Base-by-base conservation (phyloP, 2,888 invertebrate species). In the Dynastes hyllus region DNA sequence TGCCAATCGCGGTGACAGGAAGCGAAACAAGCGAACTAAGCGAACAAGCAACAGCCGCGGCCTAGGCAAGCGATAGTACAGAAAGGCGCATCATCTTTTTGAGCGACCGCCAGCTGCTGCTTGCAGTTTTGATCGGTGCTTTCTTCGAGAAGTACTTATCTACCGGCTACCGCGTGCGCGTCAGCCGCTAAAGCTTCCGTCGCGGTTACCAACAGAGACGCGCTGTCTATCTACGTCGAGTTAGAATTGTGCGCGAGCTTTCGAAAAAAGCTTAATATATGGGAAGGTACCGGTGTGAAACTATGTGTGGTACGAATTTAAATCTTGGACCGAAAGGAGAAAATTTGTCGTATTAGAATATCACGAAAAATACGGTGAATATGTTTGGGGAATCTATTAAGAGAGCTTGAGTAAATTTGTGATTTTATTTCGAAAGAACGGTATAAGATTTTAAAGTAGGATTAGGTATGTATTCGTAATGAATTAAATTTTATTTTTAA, bases 61-160 rank as follows among this genome's bases (percentile, higher is more conserved):
- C 61, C 22, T 66, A 66, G 66, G 66, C 69, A 69, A n/a, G 66
- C 69, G 51, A 69, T 51, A 51, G 51, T 16, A 69, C 69, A 69
- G 69, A 69, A 69, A 69, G 69, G 69, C 69, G 69, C 69, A 69
- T 69, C 69, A 69, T 69, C 69, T 69, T 69, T 67, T 69, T 69
- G 69, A 69, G 51, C 69, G 69, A 69, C 51, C 69, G 69, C 51
- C 69, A 27, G 50, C 66, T 66, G 37, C 45, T 50, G 50, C 67
- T 69, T 69, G 69, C 69, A 69, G 69, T 69, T 69, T 69, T 69
- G 69, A 69, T 51, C 69, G 27, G 69, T 22, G 69, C 69, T 69
- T 69, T 69, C 53, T 69, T 69, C 69, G 69, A 22, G 69, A 69
- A 69, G 69, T 69, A 66, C 45, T n/a, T 66, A 69, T 63, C 32